Conservation (phyloP, 2,113 vertebrate species). For the Brienomyrus longianalis region DNA sequence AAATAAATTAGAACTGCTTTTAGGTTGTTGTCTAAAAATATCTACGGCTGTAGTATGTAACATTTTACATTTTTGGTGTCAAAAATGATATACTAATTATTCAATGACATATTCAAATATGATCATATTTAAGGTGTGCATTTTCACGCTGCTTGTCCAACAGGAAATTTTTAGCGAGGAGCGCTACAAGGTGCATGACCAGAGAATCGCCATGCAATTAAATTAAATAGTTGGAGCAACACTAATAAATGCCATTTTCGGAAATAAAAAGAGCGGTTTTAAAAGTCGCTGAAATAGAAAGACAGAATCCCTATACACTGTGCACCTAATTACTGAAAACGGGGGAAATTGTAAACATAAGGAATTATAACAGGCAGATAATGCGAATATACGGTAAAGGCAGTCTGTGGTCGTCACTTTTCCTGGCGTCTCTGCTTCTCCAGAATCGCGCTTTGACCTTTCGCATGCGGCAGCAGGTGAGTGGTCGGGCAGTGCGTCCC, state of each 20-base stretch:
- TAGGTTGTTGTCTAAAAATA: neutral
- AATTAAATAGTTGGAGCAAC: neutral
- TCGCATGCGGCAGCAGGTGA: neutral
- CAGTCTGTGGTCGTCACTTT: neutral
- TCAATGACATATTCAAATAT: neutral
- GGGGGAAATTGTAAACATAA: neutral
- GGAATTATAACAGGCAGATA: conserved; percentile 18
- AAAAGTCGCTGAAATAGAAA: neutral
- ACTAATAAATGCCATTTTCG: neutral
- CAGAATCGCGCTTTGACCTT: neutral
- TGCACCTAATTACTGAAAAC: neutral
- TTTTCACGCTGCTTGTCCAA: neutral
- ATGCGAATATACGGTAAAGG: conserved; percentile 11
- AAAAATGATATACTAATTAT: neutral
- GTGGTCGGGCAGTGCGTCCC: neutral
- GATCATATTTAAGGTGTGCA: neutral
- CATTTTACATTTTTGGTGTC: neutral
- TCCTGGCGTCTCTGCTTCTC: neutral
- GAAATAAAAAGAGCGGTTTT: conserved; percentile 9
- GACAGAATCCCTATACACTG: neutral
- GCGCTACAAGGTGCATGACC: neutral
- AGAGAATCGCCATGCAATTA: neutral
- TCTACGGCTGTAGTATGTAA: neutral
- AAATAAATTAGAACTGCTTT: neutral
- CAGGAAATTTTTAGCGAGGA: neutral